Evolutionary conservation across 2,797 vertebrate species (phyloP).

Genomic region (Garrulus glandarius): DNA sequence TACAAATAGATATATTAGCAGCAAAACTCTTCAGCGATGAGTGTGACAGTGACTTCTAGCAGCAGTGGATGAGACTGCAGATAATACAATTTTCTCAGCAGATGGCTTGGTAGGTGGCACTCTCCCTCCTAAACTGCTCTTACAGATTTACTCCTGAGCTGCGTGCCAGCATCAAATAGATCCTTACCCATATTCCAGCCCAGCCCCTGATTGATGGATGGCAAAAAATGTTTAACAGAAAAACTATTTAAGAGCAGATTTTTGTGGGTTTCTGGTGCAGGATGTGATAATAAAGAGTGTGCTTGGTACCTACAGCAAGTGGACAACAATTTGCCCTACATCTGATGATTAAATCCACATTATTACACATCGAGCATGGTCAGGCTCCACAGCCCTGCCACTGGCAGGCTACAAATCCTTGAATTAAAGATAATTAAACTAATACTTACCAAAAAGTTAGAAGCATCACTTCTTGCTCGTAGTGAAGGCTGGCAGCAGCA

Average conservation of each 20-base stretch:
- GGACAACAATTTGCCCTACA: background rate
- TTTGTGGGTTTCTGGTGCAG: background rate
- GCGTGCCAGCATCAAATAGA: background rate
- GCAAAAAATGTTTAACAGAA: background rate
- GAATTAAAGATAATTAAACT: background rate
- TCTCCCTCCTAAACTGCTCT: background rate
- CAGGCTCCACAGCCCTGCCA: background rate
- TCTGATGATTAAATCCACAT: background rate
- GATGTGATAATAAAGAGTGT: background rate
- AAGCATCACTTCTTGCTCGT: background rate
- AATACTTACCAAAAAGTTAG: background rate
- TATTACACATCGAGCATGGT: background rate
- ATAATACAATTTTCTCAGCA: conserved; percentile 31
- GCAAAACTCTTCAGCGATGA: conserved; percentile 5
- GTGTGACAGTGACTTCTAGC: conserved; percentile 3
- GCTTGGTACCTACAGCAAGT: background rate
- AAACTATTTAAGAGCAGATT: background rate
- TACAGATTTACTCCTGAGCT: conserved; percentile 27
- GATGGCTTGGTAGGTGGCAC: conserved; percentile 55
- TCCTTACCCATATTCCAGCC: background rate
- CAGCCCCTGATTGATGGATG: background rate
- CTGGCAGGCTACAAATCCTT: background rate
- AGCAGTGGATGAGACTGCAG: conserved; percentile 10
- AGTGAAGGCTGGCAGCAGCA: background rate
- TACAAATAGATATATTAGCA: conserved; percentile 20